phyloP scores from a whole-genome alignment of 2,888 invertebrate genomes.

The Hypsopygia costalis region DNA sequence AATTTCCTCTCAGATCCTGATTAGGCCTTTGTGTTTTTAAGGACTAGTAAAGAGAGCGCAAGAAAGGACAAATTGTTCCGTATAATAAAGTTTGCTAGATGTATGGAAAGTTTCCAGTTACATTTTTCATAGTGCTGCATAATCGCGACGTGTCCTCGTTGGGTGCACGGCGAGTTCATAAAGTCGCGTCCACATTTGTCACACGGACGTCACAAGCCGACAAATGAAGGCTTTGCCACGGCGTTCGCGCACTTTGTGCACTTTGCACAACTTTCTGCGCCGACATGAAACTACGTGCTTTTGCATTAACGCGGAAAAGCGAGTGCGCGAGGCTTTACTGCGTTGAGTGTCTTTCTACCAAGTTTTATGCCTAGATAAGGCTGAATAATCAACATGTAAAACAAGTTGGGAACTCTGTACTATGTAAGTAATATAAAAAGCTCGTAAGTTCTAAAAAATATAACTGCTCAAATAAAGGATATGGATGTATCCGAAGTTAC shows the following conservation, averaged over 20 bases:
- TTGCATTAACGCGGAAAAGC: constrained; percentile 72
- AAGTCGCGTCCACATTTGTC: constrained; percentile 77
- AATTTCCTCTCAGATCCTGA: constrained; percentile 27
- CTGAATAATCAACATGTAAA: constrained; percentile 68
- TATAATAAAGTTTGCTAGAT: constrained; percentile 30
- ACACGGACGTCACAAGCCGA: constrained; percentile 75
- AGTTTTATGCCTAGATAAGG: constrained; percentile 68
- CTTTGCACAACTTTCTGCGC: constrained; percentile 74
- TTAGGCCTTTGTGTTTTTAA: constrained; percentile 16
- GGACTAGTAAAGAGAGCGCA: constrained; percentile 12
- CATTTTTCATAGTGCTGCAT: constrained; percentile 64
- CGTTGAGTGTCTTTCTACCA: constrained; percentile 63
- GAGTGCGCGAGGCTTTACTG: constrained; percentile 56
- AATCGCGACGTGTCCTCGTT: constrained; percentile 53
- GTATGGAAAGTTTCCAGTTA: constrained; percentile 40
- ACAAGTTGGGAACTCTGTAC: constrained; percentile 31
- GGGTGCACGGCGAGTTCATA: constrained; percentile 45
- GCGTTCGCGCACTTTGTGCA: constrained; percentile 75
- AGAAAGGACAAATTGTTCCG: constrained; percentile 26
- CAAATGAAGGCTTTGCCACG: constrained; percentile 79
- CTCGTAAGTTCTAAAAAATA: constrained; percentile 18
- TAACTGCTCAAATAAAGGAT: constrained; percentile 3
- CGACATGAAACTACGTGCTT: constrained; percentile 75
- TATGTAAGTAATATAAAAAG: constrained; percentile 19
- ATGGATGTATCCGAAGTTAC: constrained; percentile 17